A percentile compares a stretch with the other conserved stretches of the same genome.
These are phyloP conservation scores for Sinelater perroti DNA, from an alignment of 2,888 invertebrate species.

Conservation along the genomic window DNA sequence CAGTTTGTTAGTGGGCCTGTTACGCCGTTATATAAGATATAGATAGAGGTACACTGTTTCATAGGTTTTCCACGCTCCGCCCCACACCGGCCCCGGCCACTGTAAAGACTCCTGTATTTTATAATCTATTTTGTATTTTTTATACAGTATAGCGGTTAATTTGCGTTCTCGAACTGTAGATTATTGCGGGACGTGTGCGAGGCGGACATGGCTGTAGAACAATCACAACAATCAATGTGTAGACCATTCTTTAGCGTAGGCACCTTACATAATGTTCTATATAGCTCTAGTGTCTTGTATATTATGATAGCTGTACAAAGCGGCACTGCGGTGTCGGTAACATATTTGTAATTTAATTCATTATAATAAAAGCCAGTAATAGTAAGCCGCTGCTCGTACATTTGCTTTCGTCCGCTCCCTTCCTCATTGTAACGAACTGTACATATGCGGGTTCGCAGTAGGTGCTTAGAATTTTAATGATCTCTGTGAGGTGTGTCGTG, in stretches of 20 bases:
- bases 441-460: too few species aligned
- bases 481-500: too few species aligned
- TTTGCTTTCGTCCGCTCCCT: too few species aligned
- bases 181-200: slow-evolving; percentile 31
- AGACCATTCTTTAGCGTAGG: slow-evolving; percentile 44
- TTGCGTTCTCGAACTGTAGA: slow-evolving; percentile 39
- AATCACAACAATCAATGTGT: slow-evolving; percentile 49
- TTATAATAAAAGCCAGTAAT: slow-evolving; percentile 49
- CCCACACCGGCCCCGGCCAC: slow-evolving; percentile 32
- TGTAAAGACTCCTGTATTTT: slow-evolving; percentile 39
- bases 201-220: slow-evolving; percentile 40
- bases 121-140: slow-evolving; percentile 45
- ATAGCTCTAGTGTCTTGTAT: slow-evolving; percentile 47
- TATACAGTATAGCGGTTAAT: slow-evolving; percentile 43
- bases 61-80: slow-evolving; percentile 30
- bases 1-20: slow-evolving; percentile 30
- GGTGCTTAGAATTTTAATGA: too few species aligned
- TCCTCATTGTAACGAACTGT: too few species aligned
- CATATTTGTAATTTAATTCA: slow-evolving; percentile 52
- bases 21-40: slow-evolving; percentile 39
- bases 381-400: slow-evolving; percentile 28
- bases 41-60: slow-evolving; percentile 36
- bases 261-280: slow-evolving; percentile 43
- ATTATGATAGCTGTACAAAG: slow-evolving; percentile 51
- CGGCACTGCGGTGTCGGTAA: slow-evolving; percentile 46